Conservation (phyloP, 1,140 invertebrate species). For the Drosophila dunni region DNA sequence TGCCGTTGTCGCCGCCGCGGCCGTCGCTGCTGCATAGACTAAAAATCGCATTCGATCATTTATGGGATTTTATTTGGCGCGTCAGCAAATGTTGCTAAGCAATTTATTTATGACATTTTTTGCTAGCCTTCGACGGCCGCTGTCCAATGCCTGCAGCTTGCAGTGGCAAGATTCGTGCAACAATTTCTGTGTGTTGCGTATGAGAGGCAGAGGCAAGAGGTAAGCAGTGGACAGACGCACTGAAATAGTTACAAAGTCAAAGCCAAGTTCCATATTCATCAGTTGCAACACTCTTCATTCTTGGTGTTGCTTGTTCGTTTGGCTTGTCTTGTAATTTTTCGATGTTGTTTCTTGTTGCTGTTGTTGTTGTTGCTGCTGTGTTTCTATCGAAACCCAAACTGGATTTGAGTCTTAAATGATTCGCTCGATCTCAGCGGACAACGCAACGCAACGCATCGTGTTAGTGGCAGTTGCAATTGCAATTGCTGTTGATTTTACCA, state of each 20-base stretch:
- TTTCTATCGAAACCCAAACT: constrained; percentile 82
- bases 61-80: constrained; percentile 84
- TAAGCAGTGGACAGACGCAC: constrained; percentile 45
- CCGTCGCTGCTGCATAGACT: constrained; percentile 68
- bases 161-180: constrained; percentile 66
- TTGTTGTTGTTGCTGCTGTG: constrained; percentile 42
- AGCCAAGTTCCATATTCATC: constrained; percentile 81
- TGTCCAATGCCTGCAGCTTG: constrained; percentile 12
- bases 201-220: neutral
- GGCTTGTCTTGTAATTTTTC: constrained; percentile 78
- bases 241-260: constrained; percentile 73
- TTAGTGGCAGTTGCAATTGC: constrained; percentile 44
- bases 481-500: constrained; percentile 72
- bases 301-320: constrained; percentile 60
- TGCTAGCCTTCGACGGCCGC: constrained; percentile 34
- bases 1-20: constrained; percentile 13
- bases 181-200: constrained; percentile 65
- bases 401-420: constrained; percentile 73
- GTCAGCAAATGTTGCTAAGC: constrained; percentile 83
- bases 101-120: constrained; percentile 85
- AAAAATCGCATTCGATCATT: constrained; percentile 84
- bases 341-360: constrained; percentile 47
- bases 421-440: constrained; percentile 36
- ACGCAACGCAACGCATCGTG: constrained; percentile 16
- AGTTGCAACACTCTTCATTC: constrained; percentile 81